Base-by-base conservation (phyloP, 2,113 vertebrate species). In the Myotis yumanensis region DNA sequence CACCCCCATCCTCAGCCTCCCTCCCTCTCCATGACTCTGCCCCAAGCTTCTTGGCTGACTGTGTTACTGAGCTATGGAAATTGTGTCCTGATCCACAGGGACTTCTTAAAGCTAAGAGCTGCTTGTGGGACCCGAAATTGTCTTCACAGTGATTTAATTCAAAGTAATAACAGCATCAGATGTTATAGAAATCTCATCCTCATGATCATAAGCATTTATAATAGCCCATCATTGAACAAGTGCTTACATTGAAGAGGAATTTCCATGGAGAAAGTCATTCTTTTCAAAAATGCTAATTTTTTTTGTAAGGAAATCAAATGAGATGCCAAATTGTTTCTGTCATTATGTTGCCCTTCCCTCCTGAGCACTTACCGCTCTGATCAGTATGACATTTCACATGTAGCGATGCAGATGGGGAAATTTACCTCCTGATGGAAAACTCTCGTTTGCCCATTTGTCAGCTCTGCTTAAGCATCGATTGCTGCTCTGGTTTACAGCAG, bases 201-300 rank as follows among this genome's bases (percentile, higher is more conserved):
- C 76, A 87, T 89, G 90, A 94, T 95, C 91, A 89, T 95, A 95
- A 97, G 86, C 92, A 96, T 96, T 96, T 96, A 94, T 96, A 97
- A 97, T 71, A 80, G 96, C 89, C 95, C 93, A 96, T 97, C 97
- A 96, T 86, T 2, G 20, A 95, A 64, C 75, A 79, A 96, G 92
- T 91, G 94, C 97, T 97, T 95, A 95, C 84, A 77, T 59, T 95
- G 91, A 79, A 95, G 86, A 96, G 87, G 89, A 89, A 94, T 97
- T 97, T 97, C 95, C 91, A 95, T 48, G 73, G 89, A 97, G 96
- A 96, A 96, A 96, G 91, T 96, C 84, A 96, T 87, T 95, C 93
- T 95, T 96, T 96, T 94, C 43, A 95, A 95, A 97, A 97, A 90
- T 87, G 91, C 95, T 97, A 89, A 95, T 83, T 96, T 97, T 94